phyloP scores from a whole-genome alignment of 2,797 vertebrate species.

The Hoplostethus atlanticus region DNA sequence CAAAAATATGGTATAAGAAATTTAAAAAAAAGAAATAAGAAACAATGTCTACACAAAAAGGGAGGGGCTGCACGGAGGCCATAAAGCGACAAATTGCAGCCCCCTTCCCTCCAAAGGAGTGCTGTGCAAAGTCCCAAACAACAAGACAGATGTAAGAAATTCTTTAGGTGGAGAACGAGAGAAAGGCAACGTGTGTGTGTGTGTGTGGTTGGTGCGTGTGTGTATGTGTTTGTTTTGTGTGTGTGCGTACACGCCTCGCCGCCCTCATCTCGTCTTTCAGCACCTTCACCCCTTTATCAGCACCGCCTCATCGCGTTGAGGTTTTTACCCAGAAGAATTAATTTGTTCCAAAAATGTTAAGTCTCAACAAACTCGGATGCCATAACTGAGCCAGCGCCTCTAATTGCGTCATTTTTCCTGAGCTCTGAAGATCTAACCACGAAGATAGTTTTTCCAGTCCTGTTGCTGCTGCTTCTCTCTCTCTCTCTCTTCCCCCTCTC shows the following conservation, averaged over 20 bases:
- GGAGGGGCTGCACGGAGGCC: not conserved
- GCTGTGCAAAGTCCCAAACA: constrained; percentile 69
- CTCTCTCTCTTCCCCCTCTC: too few species aligned
- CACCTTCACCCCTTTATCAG: constrained; percentile 28
- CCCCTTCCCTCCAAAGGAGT: constrained; percentile 13
- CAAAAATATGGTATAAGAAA: constrained; percentile 19
- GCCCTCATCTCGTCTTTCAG: constrained; percentile 44
- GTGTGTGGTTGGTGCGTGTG: too few species aligned
- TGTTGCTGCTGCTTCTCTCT: constrained; percentile 3
- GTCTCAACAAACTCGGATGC: not conserved
- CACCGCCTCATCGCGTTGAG: constrained; percentile 23
- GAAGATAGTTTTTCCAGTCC: constrained; percentile 30
- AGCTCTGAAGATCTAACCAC: constrained; percentile 24
- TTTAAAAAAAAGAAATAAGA: constrained; percentile 22
- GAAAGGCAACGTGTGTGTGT: constrained; percentile 13
- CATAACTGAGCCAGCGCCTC: too few species aligned
- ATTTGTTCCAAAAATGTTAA: too few species aligned
- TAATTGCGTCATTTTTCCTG: too few species aligned
- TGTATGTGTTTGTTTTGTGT: not conserved
- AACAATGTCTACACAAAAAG: constrained; percentile 56
- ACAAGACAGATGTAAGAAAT: constrained; percentile 58
- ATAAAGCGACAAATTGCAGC: constrained; percentile 14
- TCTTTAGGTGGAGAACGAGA: constrained; percentile 45
- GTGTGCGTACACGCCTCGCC: constrained; percentile 5
- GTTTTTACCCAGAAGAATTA: constrained; percentile 14